Conservation (phyloP, 2,797 vertebrate species). For the Hylomyscus alleni region DNA sequence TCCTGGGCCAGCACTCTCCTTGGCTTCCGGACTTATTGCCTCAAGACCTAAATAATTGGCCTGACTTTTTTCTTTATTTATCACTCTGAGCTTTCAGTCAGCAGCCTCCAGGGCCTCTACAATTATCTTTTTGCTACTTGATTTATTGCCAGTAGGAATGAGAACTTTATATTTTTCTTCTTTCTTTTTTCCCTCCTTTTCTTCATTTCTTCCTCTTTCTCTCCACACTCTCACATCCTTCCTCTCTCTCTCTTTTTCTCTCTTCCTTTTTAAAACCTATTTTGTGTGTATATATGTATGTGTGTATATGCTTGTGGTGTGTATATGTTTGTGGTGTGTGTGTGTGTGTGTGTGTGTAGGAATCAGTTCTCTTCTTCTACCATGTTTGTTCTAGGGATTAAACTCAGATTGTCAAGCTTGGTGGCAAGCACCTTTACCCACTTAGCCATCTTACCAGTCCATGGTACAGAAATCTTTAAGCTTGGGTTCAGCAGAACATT, state of each 20-base stretch:
- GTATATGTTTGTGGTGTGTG: background rate
- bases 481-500: background rate
- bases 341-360: background rate
- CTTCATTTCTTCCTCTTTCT: background rate
- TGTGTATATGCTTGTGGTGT: background rate
- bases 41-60: background rate
- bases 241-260: background rate
- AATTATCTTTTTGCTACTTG: background rate
- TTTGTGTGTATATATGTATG: no score
- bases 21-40: background rate
- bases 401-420: background rate
- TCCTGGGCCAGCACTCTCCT: background rate
- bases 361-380: background rate
- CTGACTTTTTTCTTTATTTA: background rate
- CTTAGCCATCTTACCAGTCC: background rate
- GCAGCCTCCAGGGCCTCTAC: background rate
- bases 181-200: background rate
- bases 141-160: background rate
- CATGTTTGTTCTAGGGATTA: background rate
- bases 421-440: background rate
- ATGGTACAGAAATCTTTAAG: background rate
- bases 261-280: background rate
- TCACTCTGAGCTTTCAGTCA: background rate
- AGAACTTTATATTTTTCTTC: background rate
- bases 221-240: rapidly evolving